phyloP scores from a whole-genome alignment of 2,113 vertebrate species.

The Alouatta palliata region DNA sequence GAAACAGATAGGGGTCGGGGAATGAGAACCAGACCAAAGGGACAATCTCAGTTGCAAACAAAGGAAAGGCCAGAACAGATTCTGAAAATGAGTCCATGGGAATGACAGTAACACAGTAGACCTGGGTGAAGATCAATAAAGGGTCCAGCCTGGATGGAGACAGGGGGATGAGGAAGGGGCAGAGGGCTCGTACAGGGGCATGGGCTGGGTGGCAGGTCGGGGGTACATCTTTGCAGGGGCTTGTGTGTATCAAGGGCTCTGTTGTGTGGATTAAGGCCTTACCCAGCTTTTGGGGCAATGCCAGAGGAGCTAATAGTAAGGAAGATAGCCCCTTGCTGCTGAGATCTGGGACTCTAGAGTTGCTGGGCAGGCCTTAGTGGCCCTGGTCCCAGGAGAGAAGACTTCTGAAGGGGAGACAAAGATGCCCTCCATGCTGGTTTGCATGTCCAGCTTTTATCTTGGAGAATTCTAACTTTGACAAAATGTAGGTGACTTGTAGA shows the following conservation, averaged over 20 bases:
- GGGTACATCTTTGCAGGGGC: neutral
- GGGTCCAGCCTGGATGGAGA: neutral
- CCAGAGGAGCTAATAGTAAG: neutral
- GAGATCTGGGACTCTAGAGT: neutral
- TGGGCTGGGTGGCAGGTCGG: too few species aligned
- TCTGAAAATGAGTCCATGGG: neutral
- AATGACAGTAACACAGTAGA: neutral
- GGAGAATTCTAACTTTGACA: neutral
- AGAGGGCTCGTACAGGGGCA: neutral
- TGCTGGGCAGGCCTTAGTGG: neutral
- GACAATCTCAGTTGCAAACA: neutral
- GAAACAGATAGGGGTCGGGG: neutral
- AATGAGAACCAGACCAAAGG: neutral
- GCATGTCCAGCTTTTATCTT: rapidly evolving
- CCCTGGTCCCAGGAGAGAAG: too few species aligned
- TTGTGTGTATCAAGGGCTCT: neutral
- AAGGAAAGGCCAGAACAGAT: neutral
- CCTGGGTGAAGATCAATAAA: too few species aligned
- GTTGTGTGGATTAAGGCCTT: too few species aligned
- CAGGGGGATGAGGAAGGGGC: neutral
- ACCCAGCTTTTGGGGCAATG: neutral
- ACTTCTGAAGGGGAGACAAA: neutral
- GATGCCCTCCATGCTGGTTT: neutral
- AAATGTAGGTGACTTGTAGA: neutral
- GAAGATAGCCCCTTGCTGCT: neutral